These are phyloP conservation scores for Donacobius atricapilla DNA, from an alignment of 2,113 vertebrate species.

Conservation along the genomic window DNA sequence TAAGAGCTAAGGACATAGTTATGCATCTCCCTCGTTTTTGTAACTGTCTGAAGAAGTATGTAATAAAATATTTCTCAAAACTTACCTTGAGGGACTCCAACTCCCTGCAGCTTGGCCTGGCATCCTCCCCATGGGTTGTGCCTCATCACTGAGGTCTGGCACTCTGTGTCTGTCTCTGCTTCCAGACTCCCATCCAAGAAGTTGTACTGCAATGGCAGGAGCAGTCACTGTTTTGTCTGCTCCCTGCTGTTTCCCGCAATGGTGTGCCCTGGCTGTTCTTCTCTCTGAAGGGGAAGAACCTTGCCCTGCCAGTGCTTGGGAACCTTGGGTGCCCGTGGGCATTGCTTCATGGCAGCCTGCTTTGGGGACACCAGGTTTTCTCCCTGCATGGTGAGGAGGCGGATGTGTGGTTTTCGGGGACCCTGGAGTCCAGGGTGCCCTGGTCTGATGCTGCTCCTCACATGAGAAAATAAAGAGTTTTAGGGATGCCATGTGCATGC, in stretches of 20 bases:
- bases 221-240: neutral
- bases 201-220: rapidly evolving
- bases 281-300: neutral
- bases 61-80: neutral
- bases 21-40: neutral
- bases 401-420: rapidly evolving
- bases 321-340: neutral
- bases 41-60: neutral
- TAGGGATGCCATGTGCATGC: rapidly evolving
- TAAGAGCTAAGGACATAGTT: neutral
- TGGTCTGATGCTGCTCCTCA: neutral
- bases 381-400: neutral
- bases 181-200: neutral
- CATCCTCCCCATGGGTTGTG: neutral
- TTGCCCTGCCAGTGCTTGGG: neutral
- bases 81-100: neutral
- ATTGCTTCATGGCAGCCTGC: rapidly evolving
- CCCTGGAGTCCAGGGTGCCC: neutral
- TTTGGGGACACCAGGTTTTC: neutral
- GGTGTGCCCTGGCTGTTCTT: neutral
- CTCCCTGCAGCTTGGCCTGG: neutral
- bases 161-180: neutral
- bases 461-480: neutral
- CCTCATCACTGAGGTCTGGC: neutral
- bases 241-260: neutral